Conservation (phyloP, 23 tunicate species). For the Trididemnum nubilum region DNA sequence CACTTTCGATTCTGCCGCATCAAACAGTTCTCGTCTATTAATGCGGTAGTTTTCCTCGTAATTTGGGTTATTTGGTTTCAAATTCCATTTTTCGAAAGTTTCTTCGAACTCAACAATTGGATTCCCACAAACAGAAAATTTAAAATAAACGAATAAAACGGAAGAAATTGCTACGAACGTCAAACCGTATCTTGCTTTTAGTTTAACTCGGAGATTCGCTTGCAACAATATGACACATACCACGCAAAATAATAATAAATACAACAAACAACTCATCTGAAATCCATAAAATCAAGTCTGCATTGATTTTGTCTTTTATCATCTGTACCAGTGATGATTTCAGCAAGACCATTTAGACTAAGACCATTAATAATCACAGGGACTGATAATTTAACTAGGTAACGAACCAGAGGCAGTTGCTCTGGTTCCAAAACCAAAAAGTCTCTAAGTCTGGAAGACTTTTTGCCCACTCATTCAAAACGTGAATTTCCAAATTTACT, state of each 20-base stretch:
- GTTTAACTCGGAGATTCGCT: constrained; percentile 3
- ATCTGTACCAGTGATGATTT: too few species aligned
- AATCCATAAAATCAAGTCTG: too few species aligned
- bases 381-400: too few species aligned
- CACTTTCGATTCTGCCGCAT: not conserved
- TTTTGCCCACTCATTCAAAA: too few species aligned
- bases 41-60: not conserved
- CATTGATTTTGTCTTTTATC: too few species aligned
- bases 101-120: not conserved
- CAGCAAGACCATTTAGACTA: too few species aligned
- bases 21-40: not conserved
- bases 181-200: constrained; percentile 21
- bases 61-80: not conserved
- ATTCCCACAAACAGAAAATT: constrained; percentile 15
- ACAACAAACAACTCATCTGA: constrained; percentile 20
- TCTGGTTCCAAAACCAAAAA: too few species aligned
- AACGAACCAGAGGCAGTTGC: too few species aligned
- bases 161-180: not conserved
- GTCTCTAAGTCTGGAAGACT: too few species aligned
- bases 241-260: not conserved
- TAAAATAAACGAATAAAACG: not conserved
- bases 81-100: not conserved
- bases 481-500: too few species aligned
- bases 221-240: not conserved
- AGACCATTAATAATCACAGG: too few species aligned